Evolutionary conservation across 2,888 invertebrate genomes (phyloP), one percentile per base, ranked within the genome.

Genomic region (Platynereis dumerilii): DNA sequence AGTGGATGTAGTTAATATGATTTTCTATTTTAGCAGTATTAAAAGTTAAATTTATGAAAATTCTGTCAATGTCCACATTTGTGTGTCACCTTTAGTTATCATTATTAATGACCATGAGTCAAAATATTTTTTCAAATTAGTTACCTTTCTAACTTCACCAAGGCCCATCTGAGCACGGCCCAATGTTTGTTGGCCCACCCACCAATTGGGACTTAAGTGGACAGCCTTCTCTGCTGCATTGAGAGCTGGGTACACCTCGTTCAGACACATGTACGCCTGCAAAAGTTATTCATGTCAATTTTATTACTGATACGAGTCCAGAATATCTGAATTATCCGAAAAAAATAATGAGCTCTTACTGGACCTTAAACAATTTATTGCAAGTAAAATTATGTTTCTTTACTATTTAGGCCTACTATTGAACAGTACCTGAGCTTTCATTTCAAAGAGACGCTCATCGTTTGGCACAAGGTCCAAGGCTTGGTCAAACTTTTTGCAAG

Each of bases 401-500:
- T 34, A 34, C 34, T 34, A 34, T 34, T 7, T 34, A 22, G n/a
- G 5, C 20, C 5, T n/a, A 48, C 7, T 10, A 20, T 48, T 22
- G 17, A 10, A 48, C 29, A 20, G 64, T 71, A 84, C 85, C 81
- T 85, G 85, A 52, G 85, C 79, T 72, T 83, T 82, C 85, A 85
- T 85, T 72, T 85, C 85, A 70, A 80, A 75, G n/a, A 84, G 69
- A 60, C 74, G 80, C 64, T 78, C 78, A 74, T 84, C 79, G 17
- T 64, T 60, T 34, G 83, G 82, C 17, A 76, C 76, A 17, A 83
- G 69, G 56, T 75, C 74, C 26, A 84, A 61, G 5, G 83, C 84
- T 70, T 82, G 83, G 69, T 83, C 81, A 83, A 83, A 85, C 70
- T 83, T 84, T 58, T 77, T 78, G 20, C 85, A 73, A 2, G 85